Evolutionary conservation across 92 coral and sea anemone species (phyloP).

Genomic region (Phenganax subtilis): DNA sequence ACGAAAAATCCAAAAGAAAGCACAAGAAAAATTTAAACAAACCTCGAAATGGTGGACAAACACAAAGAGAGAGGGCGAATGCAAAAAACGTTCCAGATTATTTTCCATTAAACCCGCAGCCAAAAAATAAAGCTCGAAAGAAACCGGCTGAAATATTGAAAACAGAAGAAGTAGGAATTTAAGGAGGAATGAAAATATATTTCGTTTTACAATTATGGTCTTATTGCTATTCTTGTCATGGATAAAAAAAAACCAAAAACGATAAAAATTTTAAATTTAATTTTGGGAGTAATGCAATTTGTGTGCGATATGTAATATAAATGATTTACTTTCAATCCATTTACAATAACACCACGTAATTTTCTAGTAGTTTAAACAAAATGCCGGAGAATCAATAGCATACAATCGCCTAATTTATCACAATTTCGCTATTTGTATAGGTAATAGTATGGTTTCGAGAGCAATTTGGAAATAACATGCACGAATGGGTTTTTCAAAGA

Average conservation of each 20-base stretch:
- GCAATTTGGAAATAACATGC: no score
- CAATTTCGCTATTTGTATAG: no score
- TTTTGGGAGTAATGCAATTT: not conserved
- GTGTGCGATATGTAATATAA: not conserved
- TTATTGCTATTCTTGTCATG: not conserved
- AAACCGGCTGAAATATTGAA: not conserved
- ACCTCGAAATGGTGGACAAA: not conserved
- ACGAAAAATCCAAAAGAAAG: slow-evolving; percentile 1
- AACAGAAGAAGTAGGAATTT: not conserved
- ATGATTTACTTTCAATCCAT: not conserved
- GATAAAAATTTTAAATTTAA: not conserved
- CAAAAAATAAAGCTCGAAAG: not conserved
- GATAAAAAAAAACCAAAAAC: not conserved
- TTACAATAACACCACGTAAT: no score
- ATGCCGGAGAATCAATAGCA: no score
- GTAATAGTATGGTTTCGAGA: no score
- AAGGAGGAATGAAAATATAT: not conserved
- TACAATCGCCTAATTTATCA: no score
- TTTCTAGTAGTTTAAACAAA: no score
- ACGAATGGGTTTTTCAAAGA: no score
- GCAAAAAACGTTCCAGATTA: not conserved
- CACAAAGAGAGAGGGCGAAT: not conserved
- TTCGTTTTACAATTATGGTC: not conserved
- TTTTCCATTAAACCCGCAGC: not conserved
- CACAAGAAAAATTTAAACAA: slow-evolving; percentile 4